phyloP scores from a whole-genome alignment of 2,113 vertebrate species.

The Chaenocephalus aceratus region DNA sequence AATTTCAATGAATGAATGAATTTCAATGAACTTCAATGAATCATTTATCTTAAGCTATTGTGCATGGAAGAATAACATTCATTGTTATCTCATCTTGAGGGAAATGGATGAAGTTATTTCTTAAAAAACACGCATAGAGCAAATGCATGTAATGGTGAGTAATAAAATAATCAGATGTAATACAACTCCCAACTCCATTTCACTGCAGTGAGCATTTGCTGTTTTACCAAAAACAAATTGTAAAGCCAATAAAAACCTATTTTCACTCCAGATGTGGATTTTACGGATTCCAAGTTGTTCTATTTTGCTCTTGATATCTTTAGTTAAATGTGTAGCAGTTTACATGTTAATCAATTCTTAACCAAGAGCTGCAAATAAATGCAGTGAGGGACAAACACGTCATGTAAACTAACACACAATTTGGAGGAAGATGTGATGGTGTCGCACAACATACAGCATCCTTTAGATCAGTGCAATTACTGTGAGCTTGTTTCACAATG shows the following conservation, averaged over 20 bases:
- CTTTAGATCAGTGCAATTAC: constrained; percentile 20
- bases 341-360: constrained; percentile 1
- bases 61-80: not conserved
- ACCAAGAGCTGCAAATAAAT: not conserved
- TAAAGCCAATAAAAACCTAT: not conserved
- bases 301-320: constrained; percentile 1
- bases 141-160: no score
- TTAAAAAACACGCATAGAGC: no score
- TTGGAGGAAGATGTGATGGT: not conserved
- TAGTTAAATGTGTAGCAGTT: constrained; percentile 1
- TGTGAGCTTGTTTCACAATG: constrained; percentile 28
- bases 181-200: no score
- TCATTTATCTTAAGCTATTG: constrained; percentile 7
- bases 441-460: constrained; percentile 17
- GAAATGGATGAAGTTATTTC: no score
- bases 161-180: not conserved
- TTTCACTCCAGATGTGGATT: no score
- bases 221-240: not conserved
- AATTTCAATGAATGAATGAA: not conserved
- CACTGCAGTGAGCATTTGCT: not conserved
- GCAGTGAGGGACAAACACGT: not conserved
- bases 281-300: no score
- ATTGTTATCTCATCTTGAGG: not conserved
- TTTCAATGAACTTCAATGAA: no score
- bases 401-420: constrained; percentile 7